Conservation (phyloP, 2,888 invertebrate species). For the Campaea margaritaria region DNA sequence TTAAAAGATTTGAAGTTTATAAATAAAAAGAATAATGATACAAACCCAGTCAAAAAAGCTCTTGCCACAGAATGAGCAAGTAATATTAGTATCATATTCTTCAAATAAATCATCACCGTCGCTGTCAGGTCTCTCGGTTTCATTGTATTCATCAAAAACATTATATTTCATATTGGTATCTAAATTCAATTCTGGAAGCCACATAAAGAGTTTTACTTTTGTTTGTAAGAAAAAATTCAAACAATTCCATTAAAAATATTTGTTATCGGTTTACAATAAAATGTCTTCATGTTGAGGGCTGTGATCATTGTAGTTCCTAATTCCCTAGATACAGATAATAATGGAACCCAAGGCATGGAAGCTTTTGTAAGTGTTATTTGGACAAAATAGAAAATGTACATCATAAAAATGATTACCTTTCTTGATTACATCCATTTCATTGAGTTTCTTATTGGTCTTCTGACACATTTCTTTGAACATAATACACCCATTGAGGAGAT, state of each 20-base stretch:
- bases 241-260: too few species aligned
- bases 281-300: too few species aligned
- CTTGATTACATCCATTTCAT: constrained; percentile 65
- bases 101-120: constrained; percentile 65
- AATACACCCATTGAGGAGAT: constrained; percentile 74
- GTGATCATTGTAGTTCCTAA: background rate
- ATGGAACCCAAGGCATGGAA: too few species aligned
- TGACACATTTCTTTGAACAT: constrained; percentile 75
- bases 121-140: constrained; percentile 50
- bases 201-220: background rate
- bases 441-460: constrained; percentile 59
- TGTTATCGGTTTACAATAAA: too few species aligned
- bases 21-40: constrained; percentile 10
- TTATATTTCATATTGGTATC: constrained; percentile 46
- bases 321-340: background rate
- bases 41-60: constrained; percentile 66
- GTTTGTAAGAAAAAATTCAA: too few species aligned
- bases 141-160: constrained; percentile 44
- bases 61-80: constrained; percentile 61
- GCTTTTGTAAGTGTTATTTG: too few species aligned
- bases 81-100: constrained; percentile 54
- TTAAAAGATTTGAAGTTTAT: too few species aligned
- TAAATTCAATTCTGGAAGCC: constrained; percentile 32
- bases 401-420: too few species aligned
- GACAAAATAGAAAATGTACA: too few species aligned